Conservation (phyloP, 2,113 vertebrate species). For the Enhydra lutris region DNA sequence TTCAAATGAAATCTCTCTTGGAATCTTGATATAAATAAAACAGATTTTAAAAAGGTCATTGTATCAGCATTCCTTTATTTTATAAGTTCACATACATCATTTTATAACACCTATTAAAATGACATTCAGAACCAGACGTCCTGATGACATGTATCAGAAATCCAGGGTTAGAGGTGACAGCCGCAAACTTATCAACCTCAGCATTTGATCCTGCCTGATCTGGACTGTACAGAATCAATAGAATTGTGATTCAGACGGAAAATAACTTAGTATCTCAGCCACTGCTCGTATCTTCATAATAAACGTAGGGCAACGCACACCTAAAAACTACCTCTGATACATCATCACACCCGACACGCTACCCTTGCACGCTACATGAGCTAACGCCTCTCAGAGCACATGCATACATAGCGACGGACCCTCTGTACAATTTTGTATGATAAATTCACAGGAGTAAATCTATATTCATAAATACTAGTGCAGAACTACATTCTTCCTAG, state of each 20-base stretch:
- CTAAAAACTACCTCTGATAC: neutral
- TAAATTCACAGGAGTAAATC: neutral
- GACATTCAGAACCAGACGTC: neutral
- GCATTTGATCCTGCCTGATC: neutral
- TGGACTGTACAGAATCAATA: neutral
- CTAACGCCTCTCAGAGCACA: neutral
- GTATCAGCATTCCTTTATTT: slow-evolving; percentile 53
- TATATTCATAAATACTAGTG: neutral
- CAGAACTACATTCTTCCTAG: neutral
- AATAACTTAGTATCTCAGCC: neutral
- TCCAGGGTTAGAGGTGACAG: neutral
- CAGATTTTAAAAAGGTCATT: neutral
- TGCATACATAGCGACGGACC: neutral
- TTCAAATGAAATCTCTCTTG: slow-evolving; percentile 2
- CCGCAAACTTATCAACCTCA: neutral
- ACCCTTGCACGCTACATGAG: neutral
- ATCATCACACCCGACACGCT: neutral
- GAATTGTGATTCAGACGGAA: neutral
- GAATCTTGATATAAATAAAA: neutral
- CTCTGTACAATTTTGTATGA: neutral
- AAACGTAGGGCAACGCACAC: neutral
- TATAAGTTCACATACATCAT: neutral
- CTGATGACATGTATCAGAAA: neutral
- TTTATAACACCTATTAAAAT: neutral
- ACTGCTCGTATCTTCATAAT: neutral